These are phyloP conservation scores for Arion vulgaris DNA, from an alignment of 1,140 invertebrate species.

Conservation along the genomic window DNA sequence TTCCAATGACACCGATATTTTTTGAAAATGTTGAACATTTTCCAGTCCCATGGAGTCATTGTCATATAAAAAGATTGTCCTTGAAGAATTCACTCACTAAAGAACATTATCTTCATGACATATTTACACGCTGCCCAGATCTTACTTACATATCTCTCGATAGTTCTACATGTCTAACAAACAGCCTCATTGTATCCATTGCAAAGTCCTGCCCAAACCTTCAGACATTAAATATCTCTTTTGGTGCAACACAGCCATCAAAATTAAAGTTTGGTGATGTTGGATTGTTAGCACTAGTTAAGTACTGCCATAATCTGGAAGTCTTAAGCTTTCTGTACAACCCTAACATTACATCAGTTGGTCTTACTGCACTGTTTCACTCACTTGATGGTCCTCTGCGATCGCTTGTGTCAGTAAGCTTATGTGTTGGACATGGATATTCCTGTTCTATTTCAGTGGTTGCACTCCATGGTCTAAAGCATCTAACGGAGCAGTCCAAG, in stretches of 20 bases:
- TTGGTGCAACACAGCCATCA: background rate
- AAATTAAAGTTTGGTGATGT: slow-evolving; percentile 24
- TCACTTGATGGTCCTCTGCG: slow-evolving; percentile 10
- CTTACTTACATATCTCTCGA: slow-evolving; percentile 23
- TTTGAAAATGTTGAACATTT: background rate
- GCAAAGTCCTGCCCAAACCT: slow-evolving; percentile 32
- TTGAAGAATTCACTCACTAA: background rate
- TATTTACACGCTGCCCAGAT: slow-evolving; percentile 27
- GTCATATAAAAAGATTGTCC: slow-evolving; percentile 18
- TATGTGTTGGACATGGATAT: slow-evolving; percentile 36
- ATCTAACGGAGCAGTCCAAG: slow-evolving; percentile 32
- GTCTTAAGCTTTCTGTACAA: slow-evolving; percentile 25
- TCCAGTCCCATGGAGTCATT: slow-evolving; percentile 12
- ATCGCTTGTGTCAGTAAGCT: slow-evolving; percentile 7
- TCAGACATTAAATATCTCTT: slow-evolving; percentile 2
- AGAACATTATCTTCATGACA: background rate
- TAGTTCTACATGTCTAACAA: background rate
- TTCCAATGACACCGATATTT: background rate
- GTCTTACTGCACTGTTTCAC: slow-evolving; percentile 18
- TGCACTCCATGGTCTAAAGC: slow-evolving; percentile 19
- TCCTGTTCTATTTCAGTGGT: background rate
- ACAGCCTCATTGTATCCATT: slow-evolving; percentile 12
- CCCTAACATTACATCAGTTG: slow-evolving; percentile 7
- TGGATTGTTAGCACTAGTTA: slow-evolving; percentile 2
- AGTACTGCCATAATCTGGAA: slow-evolving; percentile 24